Evolutionary conservation across 2,888 invertebrate genomes (phyloP).

Genomic region (Hydroisotoma schaefferi): DNA sequence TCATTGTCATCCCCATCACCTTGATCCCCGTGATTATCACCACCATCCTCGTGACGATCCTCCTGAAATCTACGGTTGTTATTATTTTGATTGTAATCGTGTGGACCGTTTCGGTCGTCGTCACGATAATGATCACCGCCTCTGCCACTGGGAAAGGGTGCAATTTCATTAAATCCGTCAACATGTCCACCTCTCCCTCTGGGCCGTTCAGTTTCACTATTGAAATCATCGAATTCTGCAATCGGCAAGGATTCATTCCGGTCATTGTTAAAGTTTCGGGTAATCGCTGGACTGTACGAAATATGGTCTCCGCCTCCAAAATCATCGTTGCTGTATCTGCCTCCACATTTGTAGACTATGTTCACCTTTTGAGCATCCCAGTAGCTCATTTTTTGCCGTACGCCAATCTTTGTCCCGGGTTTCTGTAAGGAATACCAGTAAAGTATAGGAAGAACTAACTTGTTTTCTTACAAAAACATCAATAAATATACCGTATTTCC

Average conservation of each 20-base stretch:
- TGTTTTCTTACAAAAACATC: no score
- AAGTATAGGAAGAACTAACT: no score
- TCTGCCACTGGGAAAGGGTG: background rate
- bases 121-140: background rate
- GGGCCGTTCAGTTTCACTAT: background rate
- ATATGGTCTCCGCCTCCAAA: background rate
- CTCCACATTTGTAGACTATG: slow-evolving; percentile 15
- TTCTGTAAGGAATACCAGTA: slow-evolving; percentile 34
- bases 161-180: background rate
- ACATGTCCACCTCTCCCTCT: background rate
- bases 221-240: slow-evolving; percentile 14
- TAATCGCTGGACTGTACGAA: background rate
- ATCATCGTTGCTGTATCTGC: background rate
- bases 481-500: no score
- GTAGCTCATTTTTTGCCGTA: slow-evolving; percentile 37
- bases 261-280: background rate
- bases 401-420: slow-evolving; percentile 36
- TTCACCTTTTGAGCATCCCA: slow-evolving; percentile 40
- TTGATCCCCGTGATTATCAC: slow-evolving; percentile 8
- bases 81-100: slow-evolving; percentile 8
- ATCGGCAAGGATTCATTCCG: slow-evolving; percentile 1
- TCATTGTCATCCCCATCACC: background rate
- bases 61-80: slow-evolving; percentile 11
- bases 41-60: slow-evolving; percentile 3
- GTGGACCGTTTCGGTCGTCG: slow-evolving; percentile 4